Evolutionary conservation across 1,140 invertebrate genomes (phyloP).

Genomic region (Popillia japonica): DNA sequence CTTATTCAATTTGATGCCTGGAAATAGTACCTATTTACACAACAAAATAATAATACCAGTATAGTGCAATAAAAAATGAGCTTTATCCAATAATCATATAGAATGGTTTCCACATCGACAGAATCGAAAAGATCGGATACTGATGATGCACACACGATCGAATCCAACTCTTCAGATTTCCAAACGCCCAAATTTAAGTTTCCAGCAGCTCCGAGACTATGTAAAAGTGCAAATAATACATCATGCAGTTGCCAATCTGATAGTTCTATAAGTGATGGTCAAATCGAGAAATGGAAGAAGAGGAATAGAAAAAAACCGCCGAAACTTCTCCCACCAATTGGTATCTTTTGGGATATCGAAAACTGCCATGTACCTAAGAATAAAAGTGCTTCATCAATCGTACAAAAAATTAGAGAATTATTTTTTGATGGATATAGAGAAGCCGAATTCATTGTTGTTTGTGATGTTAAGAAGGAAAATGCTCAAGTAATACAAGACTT

Average conservation of each 20-base stretch:
- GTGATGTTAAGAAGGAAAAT: conserved; percentile 82
- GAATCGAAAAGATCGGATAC: conserved; percentile 39
- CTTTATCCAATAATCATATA: not conserved
- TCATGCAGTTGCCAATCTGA: conserved; percentile 49
- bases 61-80: not conserved
- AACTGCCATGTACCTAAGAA: conserved; percentile 86
- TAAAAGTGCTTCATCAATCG: conserved; percentile 80
- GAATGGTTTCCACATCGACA: conserved; percentile 16
- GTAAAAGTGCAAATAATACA: conserved; percentile 51
- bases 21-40: not conserved
- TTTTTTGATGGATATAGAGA: conserved; percentile 82
- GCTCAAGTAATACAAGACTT: conserved; percentile 81
- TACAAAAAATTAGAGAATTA: conserved; percentile 78
- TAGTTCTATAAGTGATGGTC: conserved; percentile 49
- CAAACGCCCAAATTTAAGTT: conserved; percentile 43
- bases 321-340: conserved; percentile 74
- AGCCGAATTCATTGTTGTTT: conserved; percentile 87
- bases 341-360: conserved; percentile 95
- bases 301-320: conserved; percentile 40
- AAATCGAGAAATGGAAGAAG: conserved; percentile 41
- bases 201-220: conserved; percentile 48
- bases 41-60: not conserved
- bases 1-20: not conserved
- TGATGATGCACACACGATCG: conserved; percentile 18
- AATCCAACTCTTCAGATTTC: conserved; percentile 37